Evolutionary conservation across 2,888 invertebrate genomes (phyloP), one percentile per base, ranked within the genome.

Genomic region (Notocelia uddmanniana): DNA sequence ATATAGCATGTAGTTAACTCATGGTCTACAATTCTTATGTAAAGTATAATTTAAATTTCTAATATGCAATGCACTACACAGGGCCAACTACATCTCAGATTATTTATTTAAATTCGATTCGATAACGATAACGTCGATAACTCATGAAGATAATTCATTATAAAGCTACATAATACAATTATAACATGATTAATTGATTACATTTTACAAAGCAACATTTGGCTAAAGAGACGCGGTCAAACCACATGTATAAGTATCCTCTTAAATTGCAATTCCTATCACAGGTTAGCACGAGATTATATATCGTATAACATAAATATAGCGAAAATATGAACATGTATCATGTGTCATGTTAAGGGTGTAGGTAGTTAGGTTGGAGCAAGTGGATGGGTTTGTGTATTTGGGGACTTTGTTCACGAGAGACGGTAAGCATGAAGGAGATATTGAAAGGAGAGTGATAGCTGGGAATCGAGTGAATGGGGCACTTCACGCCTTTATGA

Each of bases 101-200:
- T 31, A 2, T 21, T 41, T 3, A 41, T 59, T 58, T 60, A 72
- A 67, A 72, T 72, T 72, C 71, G 71, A 45, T 45, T n/a, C n/a
- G 45, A 45, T 55, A 15, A n/a, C 23, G 31, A 68, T 54, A 69
- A 48, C 57, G 11, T 13, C 23, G 31, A 68, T 54, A 69, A 48
- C 57, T n/a, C 57, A 21, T 41, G n/a, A 11, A 50, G 1, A 52
- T 57, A 71, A 50, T 54, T 80, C 85, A 85, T 84, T 86, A 82
- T 84, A 76, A 83, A 85, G 81, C 84, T 86, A 88, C 78, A 75
- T 71, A 68, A 77, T 77, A 76, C 77, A 75, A 73, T 74, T 45
- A 74, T 72, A 69, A 37, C 23, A 59, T 18, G 37, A 31, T n/a
- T n/a, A n/a, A n/a, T n/a, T n/a, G n/a, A n/a, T 48, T 64, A 67